Conservation (phyloP, 2,888 invertebrate species). For the Agonopterix subpropinquella region DNA sequence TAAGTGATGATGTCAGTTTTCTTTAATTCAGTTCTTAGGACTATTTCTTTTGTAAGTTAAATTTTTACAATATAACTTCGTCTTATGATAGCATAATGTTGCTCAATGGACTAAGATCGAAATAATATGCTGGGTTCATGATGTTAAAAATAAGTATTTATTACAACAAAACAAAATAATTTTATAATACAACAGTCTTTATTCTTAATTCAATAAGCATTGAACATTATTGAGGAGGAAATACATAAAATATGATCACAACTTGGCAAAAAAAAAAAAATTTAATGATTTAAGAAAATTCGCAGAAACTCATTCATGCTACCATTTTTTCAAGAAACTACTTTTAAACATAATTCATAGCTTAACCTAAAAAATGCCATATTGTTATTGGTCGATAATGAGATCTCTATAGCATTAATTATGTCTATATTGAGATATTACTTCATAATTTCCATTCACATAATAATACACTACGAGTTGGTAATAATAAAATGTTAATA, state of each 20-base stretch:
- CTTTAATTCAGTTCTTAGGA: too few relatives aligned
- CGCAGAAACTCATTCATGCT: constrained; percentile 31
- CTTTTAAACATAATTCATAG: constrained; percentile 40
- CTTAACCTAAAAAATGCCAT: constrained; percentile 73
- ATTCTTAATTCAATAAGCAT: constrained; percentile 71
- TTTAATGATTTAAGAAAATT: constrained; percentile 33
- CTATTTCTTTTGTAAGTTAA: too few relatives aligned
- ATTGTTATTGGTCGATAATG: constrained; percentile 74
- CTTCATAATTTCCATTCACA: constrained; percentile 51
- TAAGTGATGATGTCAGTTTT: too few relatives aligned
- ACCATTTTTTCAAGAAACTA: constrained; percentile 38
- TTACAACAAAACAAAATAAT: constrained; percentile 59
- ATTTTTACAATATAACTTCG: too few relatives aligned
- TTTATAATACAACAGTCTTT: constrained; percentile 75
- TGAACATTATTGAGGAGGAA: constrained; percentile 53
- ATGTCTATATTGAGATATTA: constrained; percentile 59
- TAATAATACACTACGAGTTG: constrained; percentile 50
- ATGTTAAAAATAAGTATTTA: constrained; percentile 59
- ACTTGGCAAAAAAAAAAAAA: constrained; percentile 43
- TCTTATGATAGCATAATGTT: too few relatives aligned
- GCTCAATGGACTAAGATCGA: constrained; percentile 1
- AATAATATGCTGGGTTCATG: constrained; percentile 32
- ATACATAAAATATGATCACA: constrained; percentile 50
- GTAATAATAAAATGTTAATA: constrained; percentile 51
- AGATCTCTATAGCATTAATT: constrained; percentile 70